Conservation (phyloP, 2,113 vertebrate genomes). For the Sphyrna mokarran region DNA sequence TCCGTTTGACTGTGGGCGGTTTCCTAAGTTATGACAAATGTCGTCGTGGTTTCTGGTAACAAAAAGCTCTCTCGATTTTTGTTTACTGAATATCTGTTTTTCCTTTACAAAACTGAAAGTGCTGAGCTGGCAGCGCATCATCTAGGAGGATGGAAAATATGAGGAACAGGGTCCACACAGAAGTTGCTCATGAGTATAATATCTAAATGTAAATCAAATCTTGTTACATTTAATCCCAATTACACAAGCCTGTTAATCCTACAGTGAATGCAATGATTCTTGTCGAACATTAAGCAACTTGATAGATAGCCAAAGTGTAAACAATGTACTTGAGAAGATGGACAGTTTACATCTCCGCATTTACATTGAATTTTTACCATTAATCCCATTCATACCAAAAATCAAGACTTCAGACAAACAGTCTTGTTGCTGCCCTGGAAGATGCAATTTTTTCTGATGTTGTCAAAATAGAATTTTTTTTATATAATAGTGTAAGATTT, state of each 20-base stretch:
- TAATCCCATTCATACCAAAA: not conserved
- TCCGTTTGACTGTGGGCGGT: not conserved
- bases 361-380: not conserved
- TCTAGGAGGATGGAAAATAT: not conserved
- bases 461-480: not conserved
- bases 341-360: not conserved
- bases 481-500: not conserved
- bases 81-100: not conserved
- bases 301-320: not conserved
- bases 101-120: not conserved
- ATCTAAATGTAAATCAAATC: not conserved
- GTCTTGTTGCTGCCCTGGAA: not conserved
- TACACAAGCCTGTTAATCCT: not conserved
- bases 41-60: not conserved
- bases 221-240: not conserved
- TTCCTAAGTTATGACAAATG: not conserved
- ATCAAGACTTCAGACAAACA: not conserved
- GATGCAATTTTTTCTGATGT: not conserved
- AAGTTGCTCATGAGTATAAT: not conserved
- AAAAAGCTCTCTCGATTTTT: not conserved
- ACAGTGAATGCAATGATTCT: not conserved
- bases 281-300: not conserved
- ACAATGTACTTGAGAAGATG: not conserved
- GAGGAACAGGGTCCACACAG: not conserved
- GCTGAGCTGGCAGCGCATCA: not conserved